A percentile compares a stretch with the other conserved stretches of the same genome.
phyloP scores from a whole-genome alignment of 2,113 vertebrate species.

The Castor canadensis region DNA sequence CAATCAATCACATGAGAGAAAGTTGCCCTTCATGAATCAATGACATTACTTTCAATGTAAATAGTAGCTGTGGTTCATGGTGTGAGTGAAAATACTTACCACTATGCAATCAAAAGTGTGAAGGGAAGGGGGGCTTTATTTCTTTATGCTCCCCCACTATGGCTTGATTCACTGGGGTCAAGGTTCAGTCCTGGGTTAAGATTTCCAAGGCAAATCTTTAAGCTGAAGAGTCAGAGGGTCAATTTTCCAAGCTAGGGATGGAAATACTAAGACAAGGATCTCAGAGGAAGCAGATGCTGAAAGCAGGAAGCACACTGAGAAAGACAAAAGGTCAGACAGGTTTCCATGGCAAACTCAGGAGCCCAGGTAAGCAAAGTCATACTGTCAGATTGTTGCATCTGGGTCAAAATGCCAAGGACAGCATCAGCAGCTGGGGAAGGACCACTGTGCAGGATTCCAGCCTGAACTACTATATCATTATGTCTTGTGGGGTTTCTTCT shows the following conservation, averaged over 20 bases:
- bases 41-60: constrained; percentile 52
- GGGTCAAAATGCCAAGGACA: not conserved
- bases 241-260: not conserved
- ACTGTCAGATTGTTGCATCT: not conserved
- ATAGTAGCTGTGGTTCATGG: not conserved
- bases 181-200: constrained; percentile 25
- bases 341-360: constrained; percentile 50
- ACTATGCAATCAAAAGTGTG: constrained; percentile 14
- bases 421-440: not conserved
- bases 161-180: constrained; percentile 31
- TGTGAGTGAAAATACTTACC: not conserved
- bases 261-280: constrained; percentile 41
- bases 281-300: constrained; percentile 14
- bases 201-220: constrained; percentile 45
- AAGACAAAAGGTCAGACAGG: constrained; percentile 42
- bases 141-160: not conserved
- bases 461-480: not conserved
- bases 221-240: not conserved
- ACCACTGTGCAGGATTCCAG: not conserved
- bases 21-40: constrained; percentile 43
- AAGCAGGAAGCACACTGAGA: constrained; percentile 40
- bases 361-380: not conserved
- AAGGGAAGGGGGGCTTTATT: not conserved
- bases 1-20: constrained; percentile 44
- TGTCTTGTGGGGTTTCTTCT: not conserved